Percentiles rank a stretch among this genome's conserved stretches.
These are phyloP conservation scores for Chamaetylas fuelleborni DNA, from an alignment of 2,113 vertebrate genomes.

Conservation along the genomic window DNA sequence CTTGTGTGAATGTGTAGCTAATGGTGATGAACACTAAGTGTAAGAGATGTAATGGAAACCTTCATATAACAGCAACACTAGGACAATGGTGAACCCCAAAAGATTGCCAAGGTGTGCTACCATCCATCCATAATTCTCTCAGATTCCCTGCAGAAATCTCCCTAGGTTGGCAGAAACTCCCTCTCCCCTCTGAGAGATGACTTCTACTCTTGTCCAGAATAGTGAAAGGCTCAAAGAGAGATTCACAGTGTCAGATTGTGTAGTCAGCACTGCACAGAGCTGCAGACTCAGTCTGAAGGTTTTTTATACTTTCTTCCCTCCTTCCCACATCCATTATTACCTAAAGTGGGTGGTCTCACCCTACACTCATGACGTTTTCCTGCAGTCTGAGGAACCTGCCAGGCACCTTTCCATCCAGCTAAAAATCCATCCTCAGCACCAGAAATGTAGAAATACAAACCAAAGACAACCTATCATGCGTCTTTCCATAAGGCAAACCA, in stretches of 20 bases:
- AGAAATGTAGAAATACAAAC: not conserved
- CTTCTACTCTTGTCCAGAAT: not conserved
- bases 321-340: not conserved
- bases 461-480: not conserved
- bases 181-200: not conserved
- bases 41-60: not conserved
- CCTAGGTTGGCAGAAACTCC: not conserved
- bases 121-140: not conserved
- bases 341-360: not conserved
- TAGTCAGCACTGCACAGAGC: not conserved
- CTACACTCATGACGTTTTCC: not conserved
- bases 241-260: not conserved
- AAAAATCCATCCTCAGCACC: not conserved
- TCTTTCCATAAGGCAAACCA: slow-evolving; percentile 44
- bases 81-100: not conserved
- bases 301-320: not conserved
- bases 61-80: not conserved
- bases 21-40: not conserved
- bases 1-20: not conserved
- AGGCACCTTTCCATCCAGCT: not conserved
- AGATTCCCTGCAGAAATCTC: not conserved
- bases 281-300: not conserved
- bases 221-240: not conserved
- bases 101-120: not conserved
- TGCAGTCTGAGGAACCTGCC: not conserved